Percentiles rank a stretch among this genome's conserved stretches.
These are phyloP conservation scores for Pseudococcus viburni DNA, from an alignment of 2,888 invertebrate species.

Conservation along the genomic window DNA sequence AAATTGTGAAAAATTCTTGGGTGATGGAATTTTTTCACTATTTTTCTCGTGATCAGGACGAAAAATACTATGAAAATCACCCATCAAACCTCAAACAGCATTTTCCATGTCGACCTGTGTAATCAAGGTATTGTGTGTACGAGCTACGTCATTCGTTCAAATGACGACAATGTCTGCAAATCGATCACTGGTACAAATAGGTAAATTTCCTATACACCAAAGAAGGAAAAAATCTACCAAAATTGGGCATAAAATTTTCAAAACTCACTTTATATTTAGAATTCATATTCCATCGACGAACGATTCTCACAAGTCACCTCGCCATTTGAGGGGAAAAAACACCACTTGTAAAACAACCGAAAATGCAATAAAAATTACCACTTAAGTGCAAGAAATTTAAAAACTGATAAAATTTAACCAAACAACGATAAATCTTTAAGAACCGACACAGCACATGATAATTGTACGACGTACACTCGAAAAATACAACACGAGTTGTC, in stretches of 20 bases:
- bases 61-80: too few relatives aligned
- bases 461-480: not conserved
- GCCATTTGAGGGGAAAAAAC: not conserved
- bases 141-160: not conserved
- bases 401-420: not conserved
- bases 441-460: conserved; percentile 18
- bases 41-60: too few relatives aligned
- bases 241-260: not conserved
- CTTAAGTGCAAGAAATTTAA: not conserved
- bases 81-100: too few relatives aligned
- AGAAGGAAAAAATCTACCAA: not conserved
- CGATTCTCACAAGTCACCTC: not conserved
- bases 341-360: not conserved
- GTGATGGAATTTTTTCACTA: too few relatives aligned
- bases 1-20: too few relatives aligned
- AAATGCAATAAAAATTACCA: not conserved
- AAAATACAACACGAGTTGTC: not conserved
- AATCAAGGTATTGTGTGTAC: not conserved
- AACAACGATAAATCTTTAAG: conserved; percentile 16
- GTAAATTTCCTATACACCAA: not conserved
- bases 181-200: not conserved
- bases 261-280: conserved; percentile 54
- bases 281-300: conserved; percentile 27
- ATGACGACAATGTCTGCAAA: not conserved
- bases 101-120: too few relatives aligned